Base-by-base conservation (phyloP, 2,888 invertebrate genomes). In the Anagyrus pseudococci region DNA sequence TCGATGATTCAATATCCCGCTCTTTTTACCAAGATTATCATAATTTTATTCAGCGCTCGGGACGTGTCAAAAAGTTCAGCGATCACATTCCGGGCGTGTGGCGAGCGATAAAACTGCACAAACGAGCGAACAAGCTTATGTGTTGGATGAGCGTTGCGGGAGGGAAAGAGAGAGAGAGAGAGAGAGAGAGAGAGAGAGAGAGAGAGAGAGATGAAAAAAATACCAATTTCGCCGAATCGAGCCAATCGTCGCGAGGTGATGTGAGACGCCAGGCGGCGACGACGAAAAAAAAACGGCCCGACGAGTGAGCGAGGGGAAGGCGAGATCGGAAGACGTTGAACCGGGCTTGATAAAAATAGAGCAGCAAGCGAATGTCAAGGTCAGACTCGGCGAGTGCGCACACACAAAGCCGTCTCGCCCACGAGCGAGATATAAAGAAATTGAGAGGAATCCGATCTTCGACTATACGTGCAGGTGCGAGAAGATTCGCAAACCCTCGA, bases 281-380 rank as follows among this genome's bases (percentile, higher is more conserved):
- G 47, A 23, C 46, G 47, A 48, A 48, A 50, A 25, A 50, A 17
- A 50, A 29, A 25, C 33, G 26, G 29, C 17, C 44, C 17, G 47
- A 23, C 46, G 48, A 41, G 47, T 13, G 37, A 48, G 43, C 43
- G 22, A 52, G 23, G 22, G 52, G 48, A 26, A 6, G 48, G 41
- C 10, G n/a, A 25, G 41, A 15, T 10, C 33, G 23, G 20, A 43
- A 65, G 54, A 62, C 67, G 62, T 64, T 58, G 67, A 58, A 67
- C 64, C 58, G 67, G 23, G 59, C 40, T 29, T 47, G 67, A 61
- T 67, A 67, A 67, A 64, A 67, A 67, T 67, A 64, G 64, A 67
- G 61, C 61, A 62, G 46, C 33, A 56, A 43, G 59, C 62, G 57
- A 66, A 66, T 66, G 66, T 66, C 66, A 66, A 66, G 66, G 66